Evolutionary conservation across 2,113 vertebrate species (phyloP), one percentile per base, ranked within the genome.

Genomic region (Sardina pilchardus): DNA sequence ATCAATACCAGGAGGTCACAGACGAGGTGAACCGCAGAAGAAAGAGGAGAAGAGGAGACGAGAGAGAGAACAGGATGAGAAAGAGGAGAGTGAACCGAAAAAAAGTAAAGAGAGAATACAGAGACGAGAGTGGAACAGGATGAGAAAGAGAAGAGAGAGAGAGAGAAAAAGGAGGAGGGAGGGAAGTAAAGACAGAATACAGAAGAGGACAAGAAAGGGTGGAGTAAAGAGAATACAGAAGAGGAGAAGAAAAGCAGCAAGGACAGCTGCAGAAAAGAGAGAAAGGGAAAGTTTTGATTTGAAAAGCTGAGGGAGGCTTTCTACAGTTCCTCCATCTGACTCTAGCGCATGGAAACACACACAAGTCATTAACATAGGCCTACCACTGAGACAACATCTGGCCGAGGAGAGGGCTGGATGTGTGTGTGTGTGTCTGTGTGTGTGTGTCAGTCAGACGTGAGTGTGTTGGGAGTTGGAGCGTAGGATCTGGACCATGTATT

Each of bases 321-420:
- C 50, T 42, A 67, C 1, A 53, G 26, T 47, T 56, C 12, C 42
- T 47, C 17, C 83, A 75, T 86, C 63, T 48, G 26, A 85, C 67
- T 30, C 36, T 6, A 81, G 84, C 19, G 16, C 50, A 3, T 5
- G 16, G 16, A 53, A 17, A 59, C 53, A 59, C 19, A 24, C 53
- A 59, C 6, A 24, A 19, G 24, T 19, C 19, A 19, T 83, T 80
- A 84, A 85, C 82, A 67, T 45, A 82, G 44, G 81, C 19, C 45
- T 1, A 85, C 82, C 42, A 50, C 81, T 82, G 85, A 84, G 81
- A 87, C 80, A 88, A 85, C 78, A 82, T 87, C 47, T 83, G 82
- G 84, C 82, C 4, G 39, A 42, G 4, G 39, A 82, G 59, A 63
- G 43, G 81, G 63, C 48, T 48, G 34, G 36, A 4, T 42, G 39